These are phyloP conservation scores for Sturmia bella DNA, from an alignment of 2,888 invertebrate genomes.

Conservation along the genomic window DNA sequence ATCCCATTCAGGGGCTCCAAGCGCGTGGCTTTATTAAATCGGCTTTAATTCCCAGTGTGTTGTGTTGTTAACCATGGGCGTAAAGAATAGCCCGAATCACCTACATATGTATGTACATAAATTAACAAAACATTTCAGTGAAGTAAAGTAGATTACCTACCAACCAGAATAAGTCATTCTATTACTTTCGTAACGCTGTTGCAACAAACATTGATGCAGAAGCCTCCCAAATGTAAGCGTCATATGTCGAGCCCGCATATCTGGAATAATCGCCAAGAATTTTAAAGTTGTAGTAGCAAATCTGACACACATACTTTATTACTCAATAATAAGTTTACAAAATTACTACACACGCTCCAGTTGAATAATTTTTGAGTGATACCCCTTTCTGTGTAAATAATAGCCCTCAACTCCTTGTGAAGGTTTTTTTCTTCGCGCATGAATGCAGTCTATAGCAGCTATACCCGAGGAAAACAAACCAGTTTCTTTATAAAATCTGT, in stretches of 20 bases:
- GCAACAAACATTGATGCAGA: background rate
- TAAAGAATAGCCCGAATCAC: background rate
- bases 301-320: background rate
- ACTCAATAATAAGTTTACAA: too few relatives aligned
- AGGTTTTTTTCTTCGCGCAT: background rate
- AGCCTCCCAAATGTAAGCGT: too few relatives aligned
- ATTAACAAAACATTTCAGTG: background rate
- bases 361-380: background rate
- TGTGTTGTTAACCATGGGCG: background rate
- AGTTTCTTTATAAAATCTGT: conserved; percentile 7
- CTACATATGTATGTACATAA: background rate
- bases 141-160: conserved; percentile 7
- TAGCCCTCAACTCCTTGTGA: background rate
- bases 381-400: conserved; percentile 6
- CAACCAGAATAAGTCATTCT: background rate
- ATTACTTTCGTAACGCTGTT: conserved; percentile 13
- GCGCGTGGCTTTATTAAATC: conserved; percentile 12
- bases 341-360: background rate
- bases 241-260: background rate
- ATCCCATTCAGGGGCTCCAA: conserved; percentile 16
- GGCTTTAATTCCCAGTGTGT: background rate
- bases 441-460: conserved; percentile 1
- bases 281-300: background rate
- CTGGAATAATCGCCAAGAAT: background rate
- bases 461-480: too few relatives aligned